phyloP scores from a whole-genome alignment of 2,113 vertebrate species.

The Fulmarus glacialis region DNA sequence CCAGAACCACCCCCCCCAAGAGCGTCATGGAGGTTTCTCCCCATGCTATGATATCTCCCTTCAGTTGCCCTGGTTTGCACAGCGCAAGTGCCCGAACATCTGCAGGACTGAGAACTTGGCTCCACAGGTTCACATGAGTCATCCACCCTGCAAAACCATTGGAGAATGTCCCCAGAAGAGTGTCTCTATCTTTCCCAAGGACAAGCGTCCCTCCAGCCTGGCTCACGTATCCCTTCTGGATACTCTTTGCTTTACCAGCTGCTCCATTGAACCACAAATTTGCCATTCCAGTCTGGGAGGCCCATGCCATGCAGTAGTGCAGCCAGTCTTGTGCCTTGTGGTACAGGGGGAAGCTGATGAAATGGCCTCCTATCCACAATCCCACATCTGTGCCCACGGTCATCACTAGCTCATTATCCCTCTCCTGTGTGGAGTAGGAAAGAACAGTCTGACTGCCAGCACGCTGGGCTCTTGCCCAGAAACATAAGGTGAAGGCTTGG shows the following conservation, averaged over 20 bases:
- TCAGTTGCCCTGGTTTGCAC: slow-evolving; percentile 48
- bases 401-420: slow-evolving; percentile 79
- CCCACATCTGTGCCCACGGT: slow-evolving; percentile 71
- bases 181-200: slow-evolving; percentile 81
- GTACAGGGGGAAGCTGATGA: slow-evolving; percentile 75
- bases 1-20: slow-evolving; percentile 81
- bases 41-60: slow-evolving; percentile 82
- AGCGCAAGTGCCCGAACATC: slow-evolving; percentile 75
- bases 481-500: slow-evolving; percentile 79
- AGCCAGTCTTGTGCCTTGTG: slow-evolving; percentile 67
- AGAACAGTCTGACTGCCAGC: slow-evolving; percentile 70
- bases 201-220: slow-evolving; percentile 68
- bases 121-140: slow-evolving; percentile 81
- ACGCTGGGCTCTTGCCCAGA: slow-evolving; percentile 62
- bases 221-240: slow-evolving; percentile 68
- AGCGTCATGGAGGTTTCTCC: slow-evolving; percentile 75
- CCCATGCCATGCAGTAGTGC: slow-evolving; percentile 83
- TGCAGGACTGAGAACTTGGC: slow-evolving; percentile 67
- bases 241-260: slow-evolving; percentile 56
- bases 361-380: slow-evolving; percentile 78
- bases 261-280: slow-evolving; percentile 79
- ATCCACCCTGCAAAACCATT: slow-evolving; percentile 77
- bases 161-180: slow-evolving; percentile 75
- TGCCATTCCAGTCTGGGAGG: slow-evolving; percentile 67
- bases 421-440: slow-evolving; percentile 76